Percentiles rank a stretch among this genome's conserved stretches.
Evolutionary conservation across 2,888 invertebrate species (phyloP).

Genomic region (Idaea biselata): DNA sequence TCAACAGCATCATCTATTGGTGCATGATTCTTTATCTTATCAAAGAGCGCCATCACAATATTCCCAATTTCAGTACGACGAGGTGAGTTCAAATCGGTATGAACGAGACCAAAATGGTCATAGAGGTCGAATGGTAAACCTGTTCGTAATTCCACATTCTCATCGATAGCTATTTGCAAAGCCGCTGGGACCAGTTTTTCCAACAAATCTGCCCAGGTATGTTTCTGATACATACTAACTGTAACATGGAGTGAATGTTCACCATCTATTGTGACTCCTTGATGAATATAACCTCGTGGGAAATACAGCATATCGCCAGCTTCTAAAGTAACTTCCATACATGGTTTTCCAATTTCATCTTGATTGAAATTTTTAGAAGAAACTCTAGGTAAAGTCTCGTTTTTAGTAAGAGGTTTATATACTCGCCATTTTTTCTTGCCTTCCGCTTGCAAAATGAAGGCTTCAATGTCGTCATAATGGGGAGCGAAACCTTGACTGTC

Average conservation of each 20-base stretch:
- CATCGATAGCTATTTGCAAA: constrained; percentile 84
- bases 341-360: constrained; percentile 88
- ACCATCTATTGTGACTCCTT: constrained; percentile 88
- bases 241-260: constrained; percentile 97
- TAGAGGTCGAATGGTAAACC: constrained; percentile 91
- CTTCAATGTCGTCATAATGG: constrained; percentile 99
- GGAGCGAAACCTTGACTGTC: constrained; percentile 99
- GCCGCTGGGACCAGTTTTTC: constrained; percentile 90
- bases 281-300: constrained; percentile 93
- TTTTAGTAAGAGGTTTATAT: constrained; percentile 87
- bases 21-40: constrained; percentile 80
- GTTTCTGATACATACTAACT: constrained; percentile 94
- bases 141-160: constrained; percentile 85
- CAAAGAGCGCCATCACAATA: constrained; percentile 78
- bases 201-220: constrained; percentile 93
- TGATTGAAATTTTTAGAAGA: constrained; percentile 90
- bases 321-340: constrained; percentile 88
- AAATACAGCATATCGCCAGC: constrained; percentile 97
- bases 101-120: constrained; percentile 86
- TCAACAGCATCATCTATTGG: constrained; percentile 91
- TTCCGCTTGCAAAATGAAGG: constrained; percentile 97
- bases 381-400: constrained; percentile 87
- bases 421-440: constrained; percentile 97
- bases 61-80: constrained; percentile 73
- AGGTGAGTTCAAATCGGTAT: constrained; percentile 75